These are phyloP conservation scores for Hippocampus guttulatus DNA, from an alignment of 2,113 vertebrate species.

Conservation along the genomic window DNA sequence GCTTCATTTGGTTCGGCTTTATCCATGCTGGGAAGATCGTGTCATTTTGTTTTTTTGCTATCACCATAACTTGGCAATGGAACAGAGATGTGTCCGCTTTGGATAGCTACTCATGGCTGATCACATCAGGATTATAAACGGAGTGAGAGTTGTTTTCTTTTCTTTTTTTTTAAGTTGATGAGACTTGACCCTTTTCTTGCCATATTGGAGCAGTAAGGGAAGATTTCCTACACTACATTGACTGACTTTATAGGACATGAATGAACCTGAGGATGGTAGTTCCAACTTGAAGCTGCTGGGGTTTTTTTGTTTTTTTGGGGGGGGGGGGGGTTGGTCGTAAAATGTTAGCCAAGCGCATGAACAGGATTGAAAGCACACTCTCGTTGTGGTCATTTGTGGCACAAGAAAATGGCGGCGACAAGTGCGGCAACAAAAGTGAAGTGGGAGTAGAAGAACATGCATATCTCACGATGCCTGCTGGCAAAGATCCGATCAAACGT, in stretches of 20 bases:
- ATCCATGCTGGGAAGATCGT: too few species aligned
- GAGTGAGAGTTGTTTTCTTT: too few species aligned
- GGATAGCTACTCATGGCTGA: too few species aligned
- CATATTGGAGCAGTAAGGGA: too few species aligned
- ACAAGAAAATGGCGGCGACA: constrained; percentile 56
- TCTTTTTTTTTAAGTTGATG: too few species aligned
- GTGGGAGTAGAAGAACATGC: constrained; percentile 61
- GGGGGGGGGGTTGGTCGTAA: neutral
- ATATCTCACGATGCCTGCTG: constrained; percentile 70
- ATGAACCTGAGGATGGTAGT: constrained; percentile 63
- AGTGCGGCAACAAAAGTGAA: constrained; percentile 26
- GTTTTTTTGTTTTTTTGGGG: too few species aligned
- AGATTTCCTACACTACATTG: too few species aligned
- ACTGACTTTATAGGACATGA: constrained; percentile 34
- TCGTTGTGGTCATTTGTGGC: constrained; percentile 6
- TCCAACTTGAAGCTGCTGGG: constrained; percentile 31
- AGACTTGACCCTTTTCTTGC: neutral
- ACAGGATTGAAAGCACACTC: neutral
- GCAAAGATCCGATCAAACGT: constrained; percentile 62
- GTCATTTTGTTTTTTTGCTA: too few species aligned
- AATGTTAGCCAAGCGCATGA: neutral
- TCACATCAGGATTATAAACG: too few species aligned
- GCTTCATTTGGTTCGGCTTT: too few species aligned
- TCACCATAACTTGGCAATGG: too few species aligned
- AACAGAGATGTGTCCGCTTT: too few species aligned